Evolutionary conservation across 2,113 vertebrate genomes (phyloP), one percentile per base, ranked within the genome.

Genomic region (Neotragus moschatus): DNA sequence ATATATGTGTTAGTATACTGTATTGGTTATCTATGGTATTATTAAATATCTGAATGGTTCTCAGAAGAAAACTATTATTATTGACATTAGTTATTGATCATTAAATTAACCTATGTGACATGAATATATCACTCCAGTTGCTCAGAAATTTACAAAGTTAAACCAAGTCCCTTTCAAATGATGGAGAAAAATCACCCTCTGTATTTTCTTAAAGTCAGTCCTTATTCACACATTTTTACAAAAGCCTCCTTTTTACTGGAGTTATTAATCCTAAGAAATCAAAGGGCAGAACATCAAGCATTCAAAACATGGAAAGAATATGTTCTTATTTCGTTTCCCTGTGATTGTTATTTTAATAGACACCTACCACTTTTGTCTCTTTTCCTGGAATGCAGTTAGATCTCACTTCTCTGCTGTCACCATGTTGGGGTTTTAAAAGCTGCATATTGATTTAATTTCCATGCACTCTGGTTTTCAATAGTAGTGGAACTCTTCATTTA

Each of bases 341-440:
- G 95, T 94, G 39, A 93, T 95, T 98, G 80, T 92, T 98, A 97
- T 98, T 98, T 98, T 98, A 98, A 98, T 97, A 96, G 97, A 98
- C 75, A 98, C 94, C 95, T 98, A 98, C 96, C 94, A 87, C 95
- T 97, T 98, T 97, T 98, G 98, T 98, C 97, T 97, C 97, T 95
- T 93, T 93, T 96, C 55, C 19, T 97, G 79, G 93, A 98, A 98
- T 98, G 96, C 90, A 98, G 95, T 98, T 79, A 96, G 96, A 93
- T 97, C 98, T 98, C 97, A 98, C 49, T 98, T 98, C 97, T 97
- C 89, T 97, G 85, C 91, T 98, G 95, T 92, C 4, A 80, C 84
- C 93, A 97, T 97, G 73, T 91, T 93, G 96, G 98, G 47, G 98
- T 98, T 98, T 98, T 96, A 96, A 98, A 96, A 98, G 95, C 51